Conservation (phyloP, 2,797 vertebrate species). For the Tragelaphus eurycerus region DNA sequence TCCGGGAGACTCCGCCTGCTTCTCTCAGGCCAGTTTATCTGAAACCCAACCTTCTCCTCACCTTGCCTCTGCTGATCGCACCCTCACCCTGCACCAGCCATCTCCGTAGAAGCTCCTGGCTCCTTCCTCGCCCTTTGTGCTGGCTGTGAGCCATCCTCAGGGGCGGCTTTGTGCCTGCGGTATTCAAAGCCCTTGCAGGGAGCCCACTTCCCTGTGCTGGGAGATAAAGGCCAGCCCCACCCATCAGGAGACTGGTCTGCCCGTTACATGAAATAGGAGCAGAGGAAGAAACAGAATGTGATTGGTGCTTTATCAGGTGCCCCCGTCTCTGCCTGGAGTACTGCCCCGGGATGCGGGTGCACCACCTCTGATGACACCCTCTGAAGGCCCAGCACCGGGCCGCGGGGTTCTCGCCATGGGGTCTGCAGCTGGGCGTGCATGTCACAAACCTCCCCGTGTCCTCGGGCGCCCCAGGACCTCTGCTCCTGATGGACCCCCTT, state of each 20-base stretch:
- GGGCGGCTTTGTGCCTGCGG: not conserved
- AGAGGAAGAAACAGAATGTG: not conserved
- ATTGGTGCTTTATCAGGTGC: not conserved
- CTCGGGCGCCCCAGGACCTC: not conserved
- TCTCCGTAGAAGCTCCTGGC: not conserved
- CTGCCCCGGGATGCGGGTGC: not conserved
- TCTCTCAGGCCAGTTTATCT: not conserved
- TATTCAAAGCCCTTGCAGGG: conserved; percentile 52
- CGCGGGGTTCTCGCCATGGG: accelerated
- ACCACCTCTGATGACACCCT: not conserved
- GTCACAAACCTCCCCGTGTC: not conserved
- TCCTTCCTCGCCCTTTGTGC: not conserved
- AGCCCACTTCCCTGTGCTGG: not conserved
- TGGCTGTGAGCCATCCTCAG: not conserved
- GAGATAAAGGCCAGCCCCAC: conserved; percentile 15
- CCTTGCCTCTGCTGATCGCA: not conserved
- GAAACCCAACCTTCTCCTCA: not conserved
- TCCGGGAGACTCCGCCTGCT: not conserved
- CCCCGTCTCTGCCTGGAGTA: not conserved
- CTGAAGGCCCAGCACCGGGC: not conserved
- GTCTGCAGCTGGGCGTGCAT: accelerated
- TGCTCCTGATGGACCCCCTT: not conserved
- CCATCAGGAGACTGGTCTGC: not conserved
- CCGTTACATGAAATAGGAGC: not conserved
- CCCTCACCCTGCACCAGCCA: not conserved